Evolutionary conservation across 1,140 invertebrate genomes (phyloP), one percentile per base, ranked within the genome.

Genomic region (Cotesia glomerata): DNA sequence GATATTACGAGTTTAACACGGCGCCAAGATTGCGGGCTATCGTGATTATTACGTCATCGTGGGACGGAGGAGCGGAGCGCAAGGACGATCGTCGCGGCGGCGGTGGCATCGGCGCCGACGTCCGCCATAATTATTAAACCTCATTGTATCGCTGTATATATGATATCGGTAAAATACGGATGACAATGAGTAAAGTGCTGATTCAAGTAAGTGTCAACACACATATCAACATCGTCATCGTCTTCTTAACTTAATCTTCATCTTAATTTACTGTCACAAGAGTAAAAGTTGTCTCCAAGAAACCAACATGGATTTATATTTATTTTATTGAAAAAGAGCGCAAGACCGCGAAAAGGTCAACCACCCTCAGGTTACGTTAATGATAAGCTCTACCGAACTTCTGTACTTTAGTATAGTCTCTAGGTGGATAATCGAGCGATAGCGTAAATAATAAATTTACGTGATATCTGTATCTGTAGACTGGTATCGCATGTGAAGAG

Each of bases 21-120:
- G 84, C 84, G 84, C 84, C 84, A 85, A 85, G 84, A 84, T 84
- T 85, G 83, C 84, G 84, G 82, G 82, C 80, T 85, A 85, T 85
- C 83, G 83, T 82, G 82, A 84, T 81, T 79, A 84, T 85, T 84
- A 84, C 84, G 84, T 85, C 84, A 85, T 81, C 78, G 61, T 66
- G 69, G 77, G 77, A 82, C 77, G 81, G 81, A 80, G 66, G 81
- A 67, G 79, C 76, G 78, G 74, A 80, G 74, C 77, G 80, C 80
- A 79, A 81, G 79, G 79, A 81, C 79, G 79, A 74, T 69, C 77
- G 81, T 79, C 81, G 78, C 79, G 77, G 75, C 76, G 39, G 39
- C 39, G 39, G 78, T 54, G 76, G 45, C 73, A 75, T 70, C 73
- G 73, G 69, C 73, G 74, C 49, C 74, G 73, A 66, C 63, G 65